phyloP scores from a whole-genome alignment of 2,888 invertebrate genomes.

The Mellilla xanthometata region DNA sequence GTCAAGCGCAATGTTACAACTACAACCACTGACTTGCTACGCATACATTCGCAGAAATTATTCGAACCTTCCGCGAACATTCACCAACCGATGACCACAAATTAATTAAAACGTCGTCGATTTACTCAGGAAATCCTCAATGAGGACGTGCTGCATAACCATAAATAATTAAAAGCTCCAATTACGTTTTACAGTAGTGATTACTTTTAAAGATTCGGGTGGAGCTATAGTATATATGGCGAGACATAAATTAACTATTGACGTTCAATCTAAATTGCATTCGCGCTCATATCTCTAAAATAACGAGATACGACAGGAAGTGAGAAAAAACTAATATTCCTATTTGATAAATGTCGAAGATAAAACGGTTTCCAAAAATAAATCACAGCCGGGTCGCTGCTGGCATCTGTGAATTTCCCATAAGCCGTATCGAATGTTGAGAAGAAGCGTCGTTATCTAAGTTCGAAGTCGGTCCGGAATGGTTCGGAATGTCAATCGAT shows the following conservation, averaged over 20 bases:
- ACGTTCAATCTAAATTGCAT: constrained; percentile 24
- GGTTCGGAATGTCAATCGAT: constrained; percentile 60
- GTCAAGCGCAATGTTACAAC: constrained; percentile 60
- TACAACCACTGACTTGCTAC: constrained; percentile 14
- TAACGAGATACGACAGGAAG: constrained; percentile 26
- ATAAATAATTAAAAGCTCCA: constrained; percentile 31
- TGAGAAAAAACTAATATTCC: constrained; percentile 25
- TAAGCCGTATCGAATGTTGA: constrained; percentile 33
- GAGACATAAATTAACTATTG: constrained; percentile 29
- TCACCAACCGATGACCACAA: constrained; percentile 5
- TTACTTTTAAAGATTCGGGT: constrained; percentile 32
- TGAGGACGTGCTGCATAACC: constrained; percentile 20
- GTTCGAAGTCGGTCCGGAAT: constrained; percentile 41
- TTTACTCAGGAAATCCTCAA: constrained; percentile 37
- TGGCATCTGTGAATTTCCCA: constrained; percentile 33
- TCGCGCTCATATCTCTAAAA: constrained; percentile 12
- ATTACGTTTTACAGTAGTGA: constrained; percentile 26
- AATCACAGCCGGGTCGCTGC: constrained; percentile 27
- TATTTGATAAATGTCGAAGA: constrained; percentile 26
- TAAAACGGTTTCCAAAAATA: constrained; percentile 26
- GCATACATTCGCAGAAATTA: constrained; percentile 1
- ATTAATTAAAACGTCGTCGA: constrained; percentile 19
- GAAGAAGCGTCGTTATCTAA: constrained; percentile 40
- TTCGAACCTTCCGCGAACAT: background rate
- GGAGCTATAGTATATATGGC: constrained; percentile 20